Evolutionary conservation across 2,888 invertebrate species (phyloP).

Genomic region (Sesia apiformis): DNA sequence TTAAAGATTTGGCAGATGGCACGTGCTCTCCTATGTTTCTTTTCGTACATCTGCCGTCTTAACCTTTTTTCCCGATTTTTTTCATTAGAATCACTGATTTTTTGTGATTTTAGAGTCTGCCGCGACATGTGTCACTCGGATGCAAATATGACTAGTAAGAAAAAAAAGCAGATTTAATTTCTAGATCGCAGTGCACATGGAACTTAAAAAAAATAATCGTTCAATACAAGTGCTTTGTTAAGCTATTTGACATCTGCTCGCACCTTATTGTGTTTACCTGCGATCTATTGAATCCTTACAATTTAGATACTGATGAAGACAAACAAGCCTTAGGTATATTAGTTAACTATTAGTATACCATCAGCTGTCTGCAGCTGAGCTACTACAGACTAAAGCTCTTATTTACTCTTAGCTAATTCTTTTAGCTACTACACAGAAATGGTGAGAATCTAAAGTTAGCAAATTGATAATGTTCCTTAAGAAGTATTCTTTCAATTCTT

Average conservation of each 20-base stretch:
- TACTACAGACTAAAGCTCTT: too few species aligned
- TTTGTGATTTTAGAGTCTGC: slow-evolving; percentile 19
- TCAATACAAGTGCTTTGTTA: slow-evolving; percentile 56
- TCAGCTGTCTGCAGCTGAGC: too few species aligned
- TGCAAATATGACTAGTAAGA: slow-evolving; percentile 59
- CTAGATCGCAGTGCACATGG: slow-evolving; percentile 52
- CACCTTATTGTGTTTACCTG: slow-evolving; percentile 37
- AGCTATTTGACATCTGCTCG: slow-evolving; percentile 47
- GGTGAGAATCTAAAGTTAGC: too few species aligned
- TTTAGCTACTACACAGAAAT: too few species aligned
- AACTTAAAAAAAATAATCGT: slow-evolving; percentile 59
- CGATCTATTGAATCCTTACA: slow-evolving; percentile 4
- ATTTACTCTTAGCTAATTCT: too few species aligned
- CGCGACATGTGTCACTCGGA: slow-evolving; percentile 62
- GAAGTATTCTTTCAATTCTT: too few species aligned
- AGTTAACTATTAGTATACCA: too few species aligned
- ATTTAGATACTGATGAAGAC: neutral
- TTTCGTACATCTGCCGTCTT: slow-evolving; percentile 67
- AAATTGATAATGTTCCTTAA: too few species aligned
- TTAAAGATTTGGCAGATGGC: slow-evolving; percentile 72
- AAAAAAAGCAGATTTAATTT: slow-evolving; percentile 51
- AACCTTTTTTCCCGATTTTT: slow-evolving; percentile 41
- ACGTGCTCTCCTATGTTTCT: slow-evolving; percentile 60
- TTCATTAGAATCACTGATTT: slow-evolving; percentile 34
- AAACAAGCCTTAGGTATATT: neutral